Conservation (phyloP, 2,113 vertebrate genomes). For the Leucopsar rothschildi region DNA sequence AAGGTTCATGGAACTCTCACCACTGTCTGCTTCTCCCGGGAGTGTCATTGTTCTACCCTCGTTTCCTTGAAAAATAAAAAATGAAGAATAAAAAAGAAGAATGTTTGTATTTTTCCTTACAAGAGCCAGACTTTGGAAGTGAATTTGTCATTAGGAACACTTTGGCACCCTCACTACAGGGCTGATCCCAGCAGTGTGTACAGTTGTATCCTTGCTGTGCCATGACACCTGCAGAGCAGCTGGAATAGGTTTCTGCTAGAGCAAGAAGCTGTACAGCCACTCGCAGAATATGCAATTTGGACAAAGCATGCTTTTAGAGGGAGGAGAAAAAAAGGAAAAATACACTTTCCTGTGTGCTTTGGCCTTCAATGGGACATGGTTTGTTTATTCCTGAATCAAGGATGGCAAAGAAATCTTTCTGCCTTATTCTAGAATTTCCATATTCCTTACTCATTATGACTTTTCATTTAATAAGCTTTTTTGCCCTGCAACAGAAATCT, state of each 20-base stretch:
- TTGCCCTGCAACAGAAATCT: neutral
- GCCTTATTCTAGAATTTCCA: neutral
- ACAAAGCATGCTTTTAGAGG: neutral
- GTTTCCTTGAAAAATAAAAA: neutral
- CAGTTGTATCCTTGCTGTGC: neutral
- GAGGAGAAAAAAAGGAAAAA: neutral
- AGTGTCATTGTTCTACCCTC: neutral
- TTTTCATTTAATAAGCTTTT: slow-evolving; percentile 29
- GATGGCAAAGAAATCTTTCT: neutral
- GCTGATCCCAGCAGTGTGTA: neutral
- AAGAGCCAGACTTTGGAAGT: neutral
- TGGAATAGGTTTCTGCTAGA: neutral
- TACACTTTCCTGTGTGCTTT: neutral
- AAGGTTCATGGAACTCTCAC: neutral
- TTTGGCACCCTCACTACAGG: rapidly evolving
- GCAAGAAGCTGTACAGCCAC: neutral
- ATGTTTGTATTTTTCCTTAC: neutral
- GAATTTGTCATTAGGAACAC: neutral
- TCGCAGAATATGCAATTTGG: neutral
- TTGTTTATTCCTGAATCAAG: neutral
- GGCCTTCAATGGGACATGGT: neutral
- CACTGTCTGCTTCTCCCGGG: neutral
- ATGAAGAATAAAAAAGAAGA: neutral
- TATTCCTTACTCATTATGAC: neutral
- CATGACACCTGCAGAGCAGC: neutral